Percentiles rank a stretch among this genome's conserved stretches.
These are phyloP conservation scores for Euglossa dilemma DNA, from an alignment of 1,140 invertebrate genomes.

Conservation along the genomic window DNA sequence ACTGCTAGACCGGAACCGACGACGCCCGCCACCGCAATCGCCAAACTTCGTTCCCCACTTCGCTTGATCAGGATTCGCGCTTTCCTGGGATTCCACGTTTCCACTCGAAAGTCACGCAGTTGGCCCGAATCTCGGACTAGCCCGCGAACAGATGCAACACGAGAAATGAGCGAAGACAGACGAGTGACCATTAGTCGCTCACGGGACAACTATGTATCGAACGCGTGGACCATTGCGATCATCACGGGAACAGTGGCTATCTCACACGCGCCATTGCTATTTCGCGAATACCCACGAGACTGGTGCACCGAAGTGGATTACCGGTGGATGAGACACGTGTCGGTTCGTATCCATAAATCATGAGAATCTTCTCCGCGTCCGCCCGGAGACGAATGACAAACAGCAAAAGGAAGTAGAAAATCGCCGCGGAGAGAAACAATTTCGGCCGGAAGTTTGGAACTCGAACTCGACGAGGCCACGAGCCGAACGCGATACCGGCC, in stretches of 20 bases:
- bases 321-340: background rate
- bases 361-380: no score
- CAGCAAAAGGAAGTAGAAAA: no score
- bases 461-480: no score
- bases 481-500: background rate
- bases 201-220: background rate
- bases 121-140: background rate
- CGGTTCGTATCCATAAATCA: no score
- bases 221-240: background rate
- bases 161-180: background rate
- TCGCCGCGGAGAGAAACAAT: no score
- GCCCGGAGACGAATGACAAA: background rate
- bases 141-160: background rate
- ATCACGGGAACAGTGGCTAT: background rate
- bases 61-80: slow-evolving; percentile 4
- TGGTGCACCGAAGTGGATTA: background rate
- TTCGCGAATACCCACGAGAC: background rate
- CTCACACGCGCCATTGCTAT: background rate
- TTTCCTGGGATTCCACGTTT: slow-evolving; percentile 10
- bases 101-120: background rate
- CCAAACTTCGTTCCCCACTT: slow-evolving; percentile 35
- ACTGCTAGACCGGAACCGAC: background rate
- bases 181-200: background rate
- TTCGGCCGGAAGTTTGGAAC: no score
- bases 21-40: background rate